Percentiles rank a stretch among this genome's conserved stretches.
phyloP scores from a whole-genome alignment of 2,888 invertebrate genomes.

The Archips xylosteana region DNA sequence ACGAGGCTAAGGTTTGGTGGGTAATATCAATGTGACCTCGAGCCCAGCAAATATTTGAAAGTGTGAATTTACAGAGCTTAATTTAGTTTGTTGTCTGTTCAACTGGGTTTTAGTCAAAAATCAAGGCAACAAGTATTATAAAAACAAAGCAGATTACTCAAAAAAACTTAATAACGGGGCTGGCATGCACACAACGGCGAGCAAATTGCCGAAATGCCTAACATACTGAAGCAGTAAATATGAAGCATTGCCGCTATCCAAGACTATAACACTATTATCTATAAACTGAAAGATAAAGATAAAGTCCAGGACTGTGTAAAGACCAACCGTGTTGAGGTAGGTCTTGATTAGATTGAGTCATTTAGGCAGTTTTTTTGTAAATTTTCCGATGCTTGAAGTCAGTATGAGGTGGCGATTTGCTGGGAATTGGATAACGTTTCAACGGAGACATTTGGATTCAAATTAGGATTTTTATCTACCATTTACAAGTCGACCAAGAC shows the following conservation, averaged over 20 bases:
- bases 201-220: neutral
- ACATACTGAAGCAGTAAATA: constrained; percentile 4
- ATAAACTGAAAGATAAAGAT: constrained; percentile 9
- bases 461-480: neutral
- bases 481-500: neutral
- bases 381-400: neutral
- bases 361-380: neutral
- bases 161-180: neutral
- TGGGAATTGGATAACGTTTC: neutral
- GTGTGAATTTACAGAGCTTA: neutral
- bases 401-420: neutral
- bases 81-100: neutral
- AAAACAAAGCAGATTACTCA: neutral
- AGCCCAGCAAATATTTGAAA: neutral
- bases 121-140: neutral
- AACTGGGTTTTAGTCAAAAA: neutral
- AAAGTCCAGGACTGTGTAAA: neutral
- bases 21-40: neutral
- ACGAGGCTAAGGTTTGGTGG: too few species aligned
- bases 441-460: neutral
- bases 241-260: constrained; percentile 8
- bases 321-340: constrained; percentile 18
- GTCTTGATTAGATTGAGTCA: constrained; percentile 15
- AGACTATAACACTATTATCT: constrained; percentile 11
- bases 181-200: neutral